Conservation (phyloP, 2,113 vertebrate genomes). For the Chrysochloris asiatica region DNA sequence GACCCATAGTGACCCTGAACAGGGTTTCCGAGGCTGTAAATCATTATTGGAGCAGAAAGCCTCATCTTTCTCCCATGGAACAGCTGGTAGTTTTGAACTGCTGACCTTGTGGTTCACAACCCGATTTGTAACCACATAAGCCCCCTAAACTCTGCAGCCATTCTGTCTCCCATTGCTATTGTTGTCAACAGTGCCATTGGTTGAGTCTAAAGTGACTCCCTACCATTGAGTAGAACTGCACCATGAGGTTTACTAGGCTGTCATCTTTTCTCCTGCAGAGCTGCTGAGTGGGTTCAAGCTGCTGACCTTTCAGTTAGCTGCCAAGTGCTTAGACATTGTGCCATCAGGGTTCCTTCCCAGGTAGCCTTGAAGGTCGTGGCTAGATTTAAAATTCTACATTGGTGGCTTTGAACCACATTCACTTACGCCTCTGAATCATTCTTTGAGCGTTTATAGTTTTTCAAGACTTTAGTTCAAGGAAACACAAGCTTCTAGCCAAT, state of each 20-base stretch:
- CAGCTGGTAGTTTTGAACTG: too few species aligned
- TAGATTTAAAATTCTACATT: neutral
- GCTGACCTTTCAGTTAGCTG: neutral
- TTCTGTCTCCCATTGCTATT: too few species aligned
- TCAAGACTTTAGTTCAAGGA: neutral
- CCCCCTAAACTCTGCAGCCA: too few species aligned
- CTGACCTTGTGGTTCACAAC: too few species aligned
- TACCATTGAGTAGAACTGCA: neutral
- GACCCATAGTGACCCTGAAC: too few species aligned
- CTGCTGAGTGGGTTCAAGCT: neutral
- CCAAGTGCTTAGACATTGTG: neutral
- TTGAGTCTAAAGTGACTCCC: neutral
- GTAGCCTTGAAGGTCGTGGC: accelerated
- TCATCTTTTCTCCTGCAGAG: neutral
- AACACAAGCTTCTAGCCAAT: neutral
- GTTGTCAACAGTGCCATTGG: neutral
- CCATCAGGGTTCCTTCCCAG: neutral
- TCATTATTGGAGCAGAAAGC: too few species aligned
- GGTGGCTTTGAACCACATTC: neutral
- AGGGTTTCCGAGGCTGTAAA: too few species aligned
- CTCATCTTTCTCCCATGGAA: too few species aligned
- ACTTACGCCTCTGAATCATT: slow-evolving; percentile 5
- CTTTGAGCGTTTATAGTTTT: neutral
- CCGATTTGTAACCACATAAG: too few species aligned
- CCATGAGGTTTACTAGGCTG: neutral